Percentiles rank a stretch among this genome's conserved stretches.
phyloP scores from a whole-genome alignment of 2,113 vertebrate genomes.

The Platanista minor region DNA sequence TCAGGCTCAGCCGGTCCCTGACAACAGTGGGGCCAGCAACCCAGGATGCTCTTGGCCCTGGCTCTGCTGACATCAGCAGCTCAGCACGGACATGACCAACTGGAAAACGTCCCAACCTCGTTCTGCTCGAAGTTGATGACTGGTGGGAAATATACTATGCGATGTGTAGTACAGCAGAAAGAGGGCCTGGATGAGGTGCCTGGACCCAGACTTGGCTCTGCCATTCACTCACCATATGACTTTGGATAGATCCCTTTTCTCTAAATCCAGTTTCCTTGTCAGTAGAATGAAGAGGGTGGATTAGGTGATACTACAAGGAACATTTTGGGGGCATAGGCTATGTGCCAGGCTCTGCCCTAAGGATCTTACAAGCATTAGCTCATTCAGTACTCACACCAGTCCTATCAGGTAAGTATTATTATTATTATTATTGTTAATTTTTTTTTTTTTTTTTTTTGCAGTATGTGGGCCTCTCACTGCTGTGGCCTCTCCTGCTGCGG shows the following conservation, averaged over 20 bases:
- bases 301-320: not conserved
- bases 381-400: not conserved
- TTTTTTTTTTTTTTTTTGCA: too few relatives aligned
- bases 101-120: not conserved
- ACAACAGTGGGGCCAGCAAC: fast-evolving
- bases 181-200: not conserved
- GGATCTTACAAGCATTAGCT: not conserved
- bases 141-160: not conserved
- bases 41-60: not conserved
- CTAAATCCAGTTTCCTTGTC: not conserved
- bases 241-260: not conserved
- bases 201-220: not conserved
- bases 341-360: not conserved
- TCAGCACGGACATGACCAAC: not conserved
- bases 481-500: too few relatives aligned
- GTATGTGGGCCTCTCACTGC: too few relatives aligned
- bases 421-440: too few relatives aligned
- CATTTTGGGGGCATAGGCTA: not conserved
- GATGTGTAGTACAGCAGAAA: not conserved
- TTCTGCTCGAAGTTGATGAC: not conserved
- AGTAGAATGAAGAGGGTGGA: not conserved
- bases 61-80: not conserved
- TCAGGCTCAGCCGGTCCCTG: not conserved
- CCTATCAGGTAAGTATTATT: not conserved
- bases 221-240: not conserved